Base-by-base conservation (phyloP, 1,140 invertebrate genomes). In the Papilio machaon region DNA sequence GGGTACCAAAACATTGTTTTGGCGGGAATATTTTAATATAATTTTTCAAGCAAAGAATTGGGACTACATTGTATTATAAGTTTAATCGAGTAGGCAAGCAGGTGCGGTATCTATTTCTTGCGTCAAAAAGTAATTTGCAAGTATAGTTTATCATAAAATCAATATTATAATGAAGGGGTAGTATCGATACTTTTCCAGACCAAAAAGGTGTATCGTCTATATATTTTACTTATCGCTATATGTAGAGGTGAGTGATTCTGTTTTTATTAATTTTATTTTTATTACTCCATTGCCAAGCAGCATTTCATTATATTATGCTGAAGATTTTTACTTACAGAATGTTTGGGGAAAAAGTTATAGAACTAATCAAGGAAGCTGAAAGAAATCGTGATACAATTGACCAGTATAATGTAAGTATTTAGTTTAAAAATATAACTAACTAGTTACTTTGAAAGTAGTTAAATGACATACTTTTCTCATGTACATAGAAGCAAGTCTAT, bases 311-410 rank as follows among this genome's bases (percentile, higher is more conserved):
- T 54, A 17, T 54, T 6, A 17, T 54, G 15, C 15, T 17, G 2
- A 17, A 17, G 52, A 1, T 17, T 17, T 54, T 15, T 17, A 10
- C 73, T 81, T 52, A 43, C 9, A 82, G 74, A 86, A 94, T 94
- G 92, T 94, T 94, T 88, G 89, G 89, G 23, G 92, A 94, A 82
- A 94, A 93, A 91, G 92, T 94, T 23, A 91, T 93, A 75, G 92
- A 94, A 83, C 82, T 94, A 80, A 73, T 94, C 73, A 94, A 93
- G 78, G 92, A 94, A 87, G 86, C 91, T 38, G 88, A 94, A 76
- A 87, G 92, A 82, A 92, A 93, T 85, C 89, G 85, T 13, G 91
- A 90, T 15, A 94, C 91, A 52, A 90, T 94, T 38, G 89, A 92
- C 79, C 91, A 89, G 19, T 94, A 88, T 81, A 92, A 92, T 84